Conservation (phyloP, 92 coral and sea anemone species). For the Desmophyllum pertusum region DNA sequence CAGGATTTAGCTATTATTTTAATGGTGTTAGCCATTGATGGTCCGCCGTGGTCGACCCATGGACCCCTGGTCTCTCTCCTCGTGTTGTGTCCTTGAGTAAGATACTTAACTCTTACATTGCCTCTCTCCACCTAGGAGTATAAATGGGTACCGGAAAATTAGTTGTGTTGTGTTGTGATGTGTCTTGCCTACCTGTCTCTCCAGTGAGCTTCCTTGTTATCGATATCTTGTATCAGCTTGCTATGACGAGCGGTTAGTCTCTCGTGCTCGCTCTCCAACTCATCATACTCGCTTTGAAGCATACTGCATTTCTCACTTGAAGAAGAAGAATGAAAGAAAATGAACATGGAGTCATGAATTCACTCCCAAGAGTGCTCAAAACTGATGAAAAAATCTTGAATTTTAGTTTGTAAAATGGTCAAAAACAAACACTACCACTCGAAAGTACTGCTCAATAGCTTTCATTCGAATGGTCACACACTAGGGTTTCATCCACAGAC, state of each 20-base stretch:
- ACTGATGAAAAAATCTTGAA: too few species aligned
- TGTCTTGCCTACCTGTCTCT: constrained; percentile 67
- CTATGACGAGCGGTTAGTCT: constrained; percentile 78
- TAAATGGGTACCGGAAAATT: too few species aligned
- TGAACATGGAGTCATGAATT: background rate
- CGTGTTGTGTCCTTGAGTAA: background rate
- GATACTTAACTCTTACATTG: background rate
- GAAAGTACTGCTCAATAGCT: too few species aligned
- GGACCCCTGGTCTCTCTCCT: too few species aligned
- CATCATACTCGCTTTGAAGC: constrained; percentile 85
- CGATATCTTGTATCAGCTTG: constrained; percentile 81
- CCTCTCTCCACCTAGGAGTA: background rate
- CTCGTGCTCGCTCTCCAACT: constrained; percentile 87
- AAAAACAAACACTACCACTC: too few species aligned
- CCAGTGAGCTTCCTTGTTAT: constrained; percentile 89
- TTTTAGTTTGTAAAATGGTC: too few species aligned
- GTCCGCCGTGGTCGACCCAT: too few species aligned
- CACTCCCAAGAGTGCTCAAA: too few species aligned
- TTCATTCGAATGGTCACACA: too few species aligned
- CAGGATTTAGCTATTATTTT: background rate
- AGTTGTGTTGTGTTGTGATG: background rate
- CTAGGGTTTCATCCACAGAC: too few species aligned
- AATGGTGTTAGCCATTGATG: too few species aligned
- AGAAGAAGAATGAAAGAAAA: background rate
- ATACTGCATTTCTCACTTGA: constrained; percentile 74